Evolutionary conservation across 2,797 vertebrate genomes (phyloP).

Genomic region (Pachyuromys duprasi): DNA sequence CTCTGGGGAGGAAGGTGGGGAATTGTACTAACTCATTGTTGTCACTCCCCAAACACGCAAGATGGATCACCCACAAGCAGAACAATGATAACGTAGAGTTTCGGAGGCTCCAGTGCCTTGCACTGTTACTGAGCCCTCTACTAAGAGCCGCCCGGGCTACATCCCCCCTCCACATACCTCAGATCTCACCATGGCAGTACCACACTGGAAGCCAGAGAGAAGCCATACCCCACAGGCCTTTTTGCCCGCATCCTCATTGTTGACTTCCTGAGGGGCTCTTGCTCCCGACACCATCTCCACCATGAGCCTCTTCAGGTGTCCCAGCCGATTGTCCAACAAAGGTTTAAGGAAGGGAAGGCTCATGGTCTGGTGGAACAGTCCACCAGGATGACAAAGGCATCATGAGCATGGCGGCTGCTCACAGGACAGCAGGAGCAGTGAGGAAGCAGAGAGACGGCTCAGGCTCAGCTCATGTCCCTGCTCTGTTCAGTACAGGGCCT

Average conservation of each 20-base stretch:
- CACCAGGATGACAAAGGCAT: accelerated
- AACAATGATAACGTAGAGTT: not conserved
- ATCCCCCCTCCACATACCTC: not conserved
- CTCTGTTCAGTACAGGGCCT: too few species aligned
- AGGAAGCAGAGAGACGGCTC: not conserved
- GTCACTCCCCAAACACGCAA: not conserved
- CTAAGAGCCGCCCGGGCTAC: not conserved
- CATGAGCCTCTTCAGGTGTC: not conserved
- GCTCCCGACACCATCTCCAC: too few species aligned
- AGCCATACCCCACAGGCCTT: too few species aligned
- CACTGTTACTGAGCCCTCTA: not conserved
- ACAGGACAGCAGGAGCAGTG: too few species aligned
- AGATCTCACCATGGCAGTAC: too few species aligned
- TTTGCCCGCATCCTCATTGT: too few species aligned
- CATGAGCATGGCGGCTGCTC: not conserved
- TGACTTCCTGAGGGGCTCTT: accelerated
- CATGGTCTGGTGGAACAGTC: not conserved
- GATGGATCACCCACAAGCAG: not conserved
- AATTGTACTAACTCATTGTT: too few species aligned
- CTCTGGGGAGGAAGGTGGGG: not conserved
- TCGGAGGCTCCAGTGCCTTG: not conserved
- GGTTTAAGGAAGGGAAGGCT: not conserved
- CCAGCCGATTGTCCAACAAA: not conserved
- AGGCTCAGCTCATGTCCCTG: not conserved
- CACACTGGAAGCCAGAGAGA: not conserved